Percentiles rank a stretch among this genome's conserved stretches.
These are phyloP conservation scores for Pterocles burchelli DNA, from an alignment of 2,113 vertebrate genomes.

Conservation along the genomic window DNA sequence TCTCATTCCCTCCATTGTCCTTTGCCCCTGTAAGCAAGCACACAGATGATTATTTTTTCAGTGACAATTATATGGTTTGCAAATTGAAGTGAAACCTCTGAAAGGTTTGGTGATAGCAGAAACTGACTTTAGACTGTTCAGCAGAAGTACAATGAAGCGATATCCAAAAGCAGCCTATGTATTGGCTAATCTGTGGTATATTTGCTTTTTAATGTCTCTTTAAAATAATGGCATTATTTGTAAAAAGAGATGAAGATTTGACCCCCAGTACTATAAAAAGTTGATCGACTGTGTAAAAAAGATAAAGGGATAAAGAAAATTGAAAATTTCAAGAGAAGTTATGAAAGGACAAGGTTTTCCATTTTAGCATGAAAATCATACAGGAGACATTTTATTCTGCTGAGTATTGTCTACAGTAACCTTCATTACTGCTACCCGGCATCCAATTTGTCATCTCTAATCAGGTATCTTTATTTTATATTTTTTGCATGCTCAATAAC, in stretches of 20 bases:
- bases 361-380: background rate
- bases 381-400: background rate
- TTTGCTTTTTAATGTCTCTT: background rate
- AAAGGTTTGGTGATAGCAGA: background rate
- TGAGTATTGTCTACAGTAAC: background rate
- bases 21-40: background rate
- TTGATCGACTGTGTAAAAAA: background rate
- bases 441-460: background rate
- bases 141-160: background rate
- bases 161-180: background rate
- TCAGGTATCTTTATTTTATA: conserved; percentile 19
- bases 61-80: background rate
- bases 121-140: background rate
- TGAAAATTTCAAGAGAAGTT: background rate
- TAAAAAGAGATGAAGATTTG: background rate
- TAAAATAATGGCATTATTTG: background rate
- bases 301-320: background rate
- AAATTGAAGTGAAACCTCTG: background rate
- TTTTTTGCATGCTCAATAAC: conserved; percentile 15
- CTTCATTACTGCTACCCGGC: background rate
- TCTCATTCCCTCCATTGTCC: background rate
- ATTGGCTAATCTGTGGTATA: background rate
- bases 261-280: background rate
- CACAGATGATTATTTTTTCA: background rate
- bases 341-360: background rate